Base-by-base conservation (phyloP, 2,113 vertebrate genomes). In the Halcyon senegalensis region DNA sequence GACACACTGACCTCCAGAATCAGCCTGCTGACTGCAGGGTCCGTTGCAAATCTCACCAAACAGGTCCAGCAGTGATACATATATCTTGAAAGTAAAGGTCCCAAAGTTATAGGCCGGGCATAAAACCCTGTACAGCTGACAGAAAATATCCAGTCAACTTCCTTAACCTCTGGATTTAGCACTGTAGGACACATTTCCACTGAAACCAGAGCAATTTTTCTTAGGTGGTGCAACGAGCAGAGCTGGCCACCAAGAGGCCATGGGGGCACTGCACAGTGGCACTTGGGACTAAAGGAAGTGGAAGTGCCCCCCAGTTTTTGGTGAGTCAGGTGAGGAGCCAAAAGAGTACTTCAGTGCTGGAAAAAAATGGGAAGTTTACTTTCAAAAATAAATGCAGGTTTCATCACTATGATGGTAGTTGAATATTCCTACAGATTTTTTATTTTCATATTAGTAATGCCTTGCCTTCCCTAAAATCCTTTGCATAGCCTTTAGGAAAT, bases 281-380 rank as follows among this genome's bases (percentile, higher is more conserved):
- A 14, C 10, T 5, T 20, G 16, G 11, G 28, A 19, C 21, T 64
- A 44, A 59, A 72, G n/a, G 10, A 11, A 18, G 27, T 9, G 2
- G 2, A 53, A 59, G 20, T 70, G 19, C 25, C 5, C 1, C 1
- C 28, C 51, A 28, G 30, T 8, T 89, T 91, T 77, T 63, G 0
- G 2, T 33, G 37, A 70, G 18, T 80, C 83, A 2, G 0, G 19
- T 35, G 55, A 0, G 0, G 56, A 28, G 15, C n/a, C 62, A 79
- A 56, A 84, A 64, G 13, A 51, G 4, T 33, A 41, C 2, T 0
- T 51, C 3, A 3, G 23, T 66, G 35, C 13, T 60, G 28, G 46
- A 46, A 37, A 70, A 86, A 77, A 48, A 16, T 35, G 4, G 30
- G 72, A 78, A 82, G 55, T 6, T 7, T 37, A 46, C 20, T 68